Conservation (phyloP, 2,113 vertebrate genomes). For the Nibea coibor region DNA sequence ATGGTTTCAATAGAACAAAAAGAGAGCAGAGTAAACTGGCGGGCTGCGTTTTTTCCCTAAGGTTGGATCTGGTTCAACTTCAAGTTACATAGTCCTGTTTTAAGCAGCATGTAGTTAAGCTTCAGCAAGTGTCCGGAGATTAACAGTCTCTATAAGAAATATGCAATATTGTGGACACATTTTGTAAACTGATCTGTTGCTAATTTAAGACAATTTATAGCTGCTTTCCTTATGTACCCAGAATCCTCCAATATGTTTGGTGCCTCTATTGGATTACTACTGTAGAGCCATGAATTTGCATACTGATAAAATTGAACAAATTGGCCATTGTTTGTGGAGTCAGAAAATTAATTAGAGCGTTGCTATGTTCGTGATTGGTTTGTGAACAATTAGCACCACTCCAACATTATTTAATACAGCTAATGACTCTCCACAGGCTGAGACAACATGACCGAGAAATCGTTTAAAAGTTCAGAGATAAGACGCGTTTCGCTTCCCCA, state of each 20-base stretch:
- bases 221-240: neutral
- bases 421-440: constrained; percentile 47
- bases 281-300: constrained; percentile 12
- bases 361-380: constrained; percentile 48
- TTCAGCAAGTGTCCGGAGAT: neutral
- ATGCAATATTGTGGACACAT: neutral
- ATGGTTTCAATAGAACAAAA: neutral
- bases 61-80: too few species aligned
- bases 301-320: constrained; percentile 47
- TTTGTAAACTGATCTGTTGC: constrained; percentile 12
- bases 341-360: constrained; percentile 42
- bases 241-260: neutral
- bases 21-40: too few species aligned
- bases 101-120: neutral
- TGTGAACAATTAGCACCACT: constrained; percentile 58
- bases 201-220: neutral
- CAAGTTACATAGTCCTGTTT: neutral
- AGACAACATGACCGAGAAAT: constrained; percentile 11
- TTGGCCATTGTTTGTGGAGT: constrained; percentile 40
- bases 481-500: constrained; percentile 24
- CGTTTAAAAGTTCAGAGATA: constrained; percentile 46
- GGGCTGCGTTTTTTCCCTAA: too few species aligned
- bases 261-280: neutral
- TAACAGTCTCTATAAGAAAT: neutral
- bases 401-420: constrained; percentile 40